Percentiles rank a stretch among this genome's conserved stretches.
Conservation (phyloP, 2,797 vertebrate genomes). For the Chaenodraco wilsoni region DNA sequence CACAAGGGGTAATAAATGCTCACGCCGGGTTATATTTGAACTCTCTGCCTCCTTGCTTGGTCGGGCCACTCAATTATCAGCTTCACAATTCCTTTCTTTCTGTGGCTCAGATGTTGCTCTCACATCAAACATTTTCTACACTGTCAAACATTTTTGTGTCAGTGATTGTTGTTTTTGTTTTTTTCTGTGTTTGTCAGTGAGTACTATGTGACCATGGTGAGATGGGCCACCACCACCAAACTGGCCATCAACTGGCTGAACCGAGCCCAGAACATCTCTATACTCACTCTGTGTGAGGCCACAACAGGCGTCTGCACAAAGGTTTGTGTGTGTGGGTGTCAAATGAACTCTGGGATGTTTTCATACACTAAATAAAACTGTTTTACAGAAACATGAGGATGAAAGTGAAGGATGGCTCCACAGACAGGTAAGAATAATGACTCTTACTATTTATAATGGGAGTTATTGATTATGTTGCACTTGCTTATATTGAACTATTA, state of each 20-base stretch:
- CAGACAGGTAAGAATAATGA: conserved; percentile 87
- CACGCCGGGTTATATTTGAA: too few species aligned
- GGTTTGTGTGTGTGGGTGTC: conserved; percentile 74
- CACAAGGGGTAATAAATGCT: too few species aligned
- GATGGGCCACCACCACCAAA: conserved; percentile 97
- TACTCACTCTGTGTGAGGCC: conserved; percentile 94
- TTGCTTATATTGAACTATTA: neutral
- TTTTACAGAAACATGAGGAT: conserved; percentile 94
- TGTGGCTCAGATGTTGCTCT: conserved; percentile 20
- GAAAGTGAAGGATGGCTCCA: conserved; percentile 95
- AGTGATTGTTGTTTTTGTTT: neutral
- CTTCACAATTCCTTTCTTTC: neutral
- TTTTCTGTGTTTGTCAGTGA: conserved; percentile 81
- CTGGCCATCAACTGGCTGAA: conserved; percentile 98
- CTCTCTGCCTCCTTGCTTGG: too few species aligned
- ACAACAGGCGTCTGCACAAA: conserved; percentile 97
- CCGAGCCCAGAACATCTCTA: conserved; percentile 96
- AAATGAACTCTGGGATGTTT: neutral
- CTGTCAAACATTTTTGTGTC: conserved; percentile 8
- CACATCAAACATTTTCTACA: conserved; percentile 21
- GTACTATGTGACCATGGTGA: conserved; percentile 97
- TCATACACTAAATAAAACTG: conserved; percentile 6
- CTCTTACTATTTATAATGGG: neutral
- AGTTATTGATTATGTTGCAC: neutral
- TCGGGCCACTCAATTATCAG: too few species aligned